A percentile compares a stretch with the other conserved stretches of the same genome.
phyloP scores from a whole-genome alignment of 2,888 invertebrate species.

The Allacma fusca region DNA sequence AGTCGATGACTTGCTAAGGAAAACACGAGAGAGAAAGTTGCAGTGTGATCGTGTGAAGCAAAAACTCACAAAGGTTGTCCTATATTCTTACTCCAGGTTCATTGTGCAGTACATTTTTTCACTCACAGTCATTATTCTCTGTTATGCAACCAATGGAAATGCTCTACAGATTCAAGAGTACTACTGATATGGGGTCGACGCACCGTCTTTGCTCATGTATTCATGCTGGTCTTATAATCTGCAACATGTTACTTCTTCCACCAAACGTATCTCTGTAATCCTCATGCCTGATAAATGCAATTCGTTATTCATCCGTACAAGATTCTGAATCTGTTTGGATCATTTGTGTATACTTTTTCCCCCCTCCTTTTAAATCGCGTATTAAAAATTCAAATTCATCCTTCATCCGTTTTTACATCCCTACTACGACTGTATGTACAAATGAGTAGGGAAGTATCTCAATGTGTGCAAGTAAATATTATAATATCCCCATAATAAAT shows the following conservation, averaged over 20 bases:
- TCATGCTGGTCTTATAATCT: neutral
- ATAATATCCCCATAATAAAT: too few relatives aligned
- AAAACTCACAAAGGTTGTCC: slow-evolving; percentile 28
- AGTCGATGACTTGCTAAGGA: neutral
- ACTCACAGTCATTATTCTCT: neutral
- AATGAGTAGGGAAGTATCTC: too few relatives aligned
- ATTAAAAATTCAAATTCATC: too few relatives aligned
- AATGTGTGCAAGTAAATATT: too few relatives aligned
- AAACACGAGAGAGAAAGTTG: neutral
- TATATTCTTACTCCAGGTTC: slow-evolving; percentile 36
- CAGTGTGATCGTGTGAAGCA: neutral
- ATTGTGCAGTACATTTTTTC: slow-evolving; percentile 30
- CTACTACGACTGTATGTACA: too few relatives aligned
- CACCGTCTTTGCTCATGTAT: slow-evolving; percentile 7
- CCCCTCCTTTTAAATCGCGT: too few relatives aligned
- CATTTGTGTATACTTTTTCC: too few relatives aligned
- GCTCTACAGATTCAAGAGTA: neutral
- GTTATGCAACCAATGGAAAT: slow-evolving; percentile 5
- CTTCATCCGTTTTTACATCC: too few relatives aligned
- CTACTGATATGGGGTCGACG: slow-evolving; percentile 17
- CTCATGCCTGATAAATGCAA: too few relatives aligned
- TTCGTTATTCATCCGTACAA: too few relatives aligned
- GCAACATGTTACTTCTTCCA: neutral
- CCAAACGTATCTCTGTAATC: too few relatives aligned
- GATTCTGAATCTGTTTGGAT: too few relatives aligned